Evolutionary conservation across 2,888 invertebrate genomes (phyloP).

Genomic region (Smittia aterrima): DNA sequence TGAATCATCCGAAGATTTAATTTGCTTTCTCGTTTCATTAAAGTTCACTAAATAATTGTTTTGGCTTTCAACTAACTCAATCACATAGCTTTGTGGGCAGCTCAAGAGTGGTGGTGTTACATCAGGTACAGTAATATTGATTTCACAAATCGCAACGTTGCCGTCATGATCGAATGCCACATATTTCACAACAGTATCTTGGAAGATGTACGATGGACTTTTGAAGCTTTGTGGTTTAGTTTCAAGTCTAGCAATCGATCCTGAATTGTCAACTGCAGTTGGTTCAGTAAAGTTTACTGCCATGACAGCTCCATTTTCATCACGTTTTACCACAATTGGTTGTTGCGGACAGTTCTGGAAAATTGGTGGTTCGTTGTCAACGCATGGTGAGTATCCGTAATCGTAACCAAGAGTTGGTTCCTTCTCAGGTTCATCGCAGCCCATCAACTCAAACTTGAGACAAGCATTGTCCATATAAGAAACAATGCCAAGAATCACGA

Average conservation of each 20-base stretch:
- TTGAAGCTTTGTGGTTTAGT: slow-evolving; percentile 88
- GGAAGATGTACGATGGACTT: slow-evolving; percentile 83
- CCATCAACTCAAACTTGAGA: slow-evolving; percentile 92
- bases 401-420: slow-evolving; percentile 89
- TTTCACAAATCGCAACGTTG: slow-evolving; percentile 95
- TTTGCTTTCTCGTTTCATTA: slow-evolving; percentile 80
- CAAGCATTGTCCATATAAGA: slow-evolving; percentile 97
- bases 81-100: slow-evolving; percentile 92
- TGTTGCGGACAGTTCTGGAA: slow-evolving; percentile 96
- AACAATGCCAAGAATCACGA: slow-evolving; percentile 91
- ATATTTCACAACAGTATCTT: slow-evolving; percentile 90
- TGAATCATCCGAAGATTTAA: slow-evolving; percentile 84
- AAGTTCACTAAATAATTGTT: slow-evolving; percentile 89
- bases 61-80: slow-evolving; percentile 85
- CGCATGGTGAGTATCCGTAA: slow-evolving; percentile 90
- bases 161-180: slow-evolving; percentile 97
- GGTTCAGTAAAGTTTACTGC: slow-evolving; percentile 93
- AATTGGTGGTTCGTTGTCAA: slow-evolving; percentile 92
- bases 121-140: slow-evolving; percentile 92
- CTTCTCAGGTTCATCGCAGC: slow-evolving; percentile 81
- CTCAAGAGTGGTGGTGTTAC: slow-evolving; percentile 86
- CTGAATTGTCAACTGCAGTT: slow-evolving; percentile 91
- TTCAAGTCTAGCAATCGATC: slow-evolving; percentile 88
- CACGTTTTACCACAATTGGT: slow-evolving; percentile 84
- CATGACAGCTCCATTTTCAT: slow-evolving; percentile 82